phyloP scores from a whole-genome alignment of 2,888 invertebrate genomes.

The Cyaniris semiargus region DNA sequence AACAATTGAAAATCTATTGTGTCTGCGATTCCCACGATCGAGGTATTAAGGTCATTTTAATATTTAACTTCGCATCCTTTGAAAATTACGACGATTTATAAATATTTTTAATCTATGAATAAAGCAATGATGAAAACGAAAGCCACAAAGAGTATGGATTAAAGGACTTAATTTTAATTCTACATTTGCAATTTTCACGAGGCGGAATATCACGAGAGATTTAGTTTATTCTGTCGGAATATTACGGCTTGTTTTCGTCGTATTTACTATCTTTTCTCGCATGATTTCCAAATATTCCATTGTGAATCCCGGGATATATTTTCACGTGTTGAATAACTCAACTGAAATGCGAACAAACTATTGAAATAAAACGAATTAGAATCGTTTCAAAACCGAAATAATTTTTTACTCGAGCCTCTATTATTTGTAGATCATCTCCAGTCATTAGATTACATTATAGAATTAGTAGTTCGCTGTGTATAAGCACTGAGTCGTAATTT shows the following conservation, averaged over 20 bases:
- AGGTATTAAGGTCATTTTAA: constrained; percentile 48
- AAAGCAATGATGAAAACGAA: constrained; percentile 22
- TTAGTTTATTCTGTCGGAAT: constrained; percentile 21
- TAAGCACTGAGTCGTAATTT: constrained; percentile 47
- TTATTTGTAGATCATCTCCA: background rate
- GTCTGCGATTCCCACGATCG: no score
- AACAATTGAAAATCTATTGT: no score
- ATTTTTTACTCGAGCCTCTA: background rate
- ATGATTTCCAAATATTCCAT: constrained; percentile 24
- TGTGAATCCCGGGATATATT: constrained; percentile 1
- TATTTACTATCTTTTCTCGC: constrained; percentile 24
- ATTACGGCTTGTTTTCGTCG: constrained; percentile 11
- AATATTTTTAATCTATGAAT: constrained; percentile 36
- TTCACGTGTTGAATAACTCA: background rate
- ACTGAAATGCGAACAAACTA: background rate
- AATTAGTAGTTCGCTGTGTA: constrained; percentile 34
- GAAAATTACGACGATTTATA: constrained; percentile 38
- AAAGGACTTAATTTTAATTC: constrained; percentile 23
- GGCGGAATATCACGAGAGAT: constrained; percentile 19
- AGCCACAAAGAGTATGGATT: constrained; percentile 23
- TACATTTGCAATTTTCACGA: constrained; percentile 19
- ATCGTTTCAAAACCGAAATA: background rate
- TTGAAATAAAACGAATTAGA: background rate
- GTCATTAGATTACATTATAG: background rate
- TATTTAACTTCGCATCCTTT: constrained; percentile 42